Evolutionary conservation across 1,140 invertebrate genomes (phyloP), one percentile per base, ranked within the genome.

Genomic region (Trichogramma pretiosum): DNA sequence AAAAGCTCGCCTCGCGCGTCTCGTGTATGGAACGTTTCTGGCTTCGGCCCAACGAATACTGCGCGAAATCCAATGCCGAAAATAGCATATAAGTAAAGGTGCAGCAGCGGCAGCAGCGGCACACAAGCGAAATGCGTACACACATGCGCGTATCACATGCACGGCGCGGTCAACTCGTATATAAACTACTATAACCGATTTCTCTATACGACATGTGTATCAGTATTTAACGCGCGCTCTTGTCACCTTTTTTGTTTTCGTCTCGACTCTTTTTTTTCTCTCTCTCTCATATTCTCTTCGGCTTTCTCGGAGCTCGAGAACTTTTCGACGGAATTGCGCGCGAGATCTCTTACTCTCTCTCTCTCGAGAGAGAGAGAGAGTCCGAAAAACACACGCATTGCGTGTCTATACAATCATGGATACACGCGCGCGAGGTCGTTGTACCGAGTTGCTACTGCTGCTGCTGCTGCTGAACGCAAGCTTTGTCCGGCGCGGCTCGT

Each of bases 11-110:
- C n/a, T n/a, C 23, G 30, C 13, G 16, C 32, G 13, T 19, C 9
- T 38, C 44, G 51, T 59, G 59, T 57, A 62, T 57, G 56, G 30
- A n/a, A n/a, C n/a, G n/a, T n/a, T n/a, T n/a, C 64, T 69, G 68
- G 67, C 60, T 44, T 32, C 5, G 14, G 46, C 59, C 68, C 67
- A 70, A 58, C 53, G 46, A 53, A 68, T 68, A 67, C 66, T 70
- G 62, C 67, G 67, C 39, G 47, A 61, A 63, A 58, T 65, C 46
- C 50, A 23, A 21, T 33, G 51, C 58, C 61, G 45, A 64, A 65
- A 70, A 70, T 70, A 50, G 54, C 54, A n/a, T n/a, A n/a, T n/a
- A n/a, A n/a, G n/a, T n/a, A n/a, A n/a, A n/a, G n/a, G n/a, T n/a
- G n/a, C n/a, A 51, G 53, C 4, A n/a, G 13, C 32, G 13, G 16